Percentiles rank a stretch among this genome's conserved stretches.
Conservation (phyloP, 1,140 invertebrate genomes). For the Trichomalopsis sarcophagae region DNA sequence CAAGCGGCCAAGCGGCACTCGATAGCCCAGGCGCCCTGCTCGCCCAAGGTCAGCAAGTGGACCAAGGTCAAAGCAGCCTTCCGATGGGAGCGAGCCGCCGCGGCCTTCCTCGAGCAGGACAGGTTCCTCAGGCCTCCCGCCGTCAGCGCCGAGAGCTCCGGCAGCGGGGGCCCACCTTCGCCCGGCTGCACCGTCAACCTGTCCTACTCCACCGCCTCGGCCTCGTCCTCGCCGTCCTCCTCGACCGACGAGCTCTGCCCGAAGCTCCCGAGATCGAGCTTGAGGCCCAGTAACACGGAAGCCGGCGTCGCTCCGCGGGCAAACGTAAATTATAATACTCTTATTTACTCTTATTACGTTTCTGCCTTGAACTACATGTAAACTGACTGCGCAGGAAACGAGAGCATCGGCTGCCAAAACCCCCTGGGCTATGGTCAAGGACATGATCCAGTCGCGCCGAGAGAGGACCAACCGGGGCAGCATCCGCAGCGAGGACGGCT, state of each 20-base stretch:
- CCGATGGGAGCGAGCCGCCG: conserved; percentile 79
- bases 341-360: too few species aligned
- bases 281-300: too few species aligned
- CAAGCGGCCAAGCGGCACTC: conserved; percentile 11
- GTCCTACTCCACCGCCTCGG: conserved; percentile 73
- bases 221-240: conserved; percentile 25
- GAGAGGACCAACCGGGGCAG: conserved; percentile 69
- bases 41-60: conserved; percentile 84
- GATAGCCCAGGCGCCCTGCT: conserved; percentile 4
- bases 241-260: too few species aligned
- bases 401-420: conserved; percentile 76
- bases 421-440: conserved; percentile 82
- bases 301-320: too few species aligned
- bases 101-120: not conserved
- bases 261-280: too few species aligned
- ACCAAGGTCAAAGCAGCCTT: conserved; percentile 89
- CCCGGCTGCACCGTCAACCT: conserved; percentile 66
- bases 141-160: conserved; percentile 61
- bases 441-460: conserved; percentile 81
- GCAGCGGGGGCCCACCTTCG: conserved; percentile 68
- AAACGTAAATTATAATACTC: too few species aligned
- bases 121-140: conserved; percentile 67
- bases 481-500: conserved; percentile 55
- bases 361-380: too few species aligned
- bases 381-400: conserved; percentile 51